Conservation (phyloP, 2,113 vertebrate species). For the Aldabrachelys gigantea region DNA sequence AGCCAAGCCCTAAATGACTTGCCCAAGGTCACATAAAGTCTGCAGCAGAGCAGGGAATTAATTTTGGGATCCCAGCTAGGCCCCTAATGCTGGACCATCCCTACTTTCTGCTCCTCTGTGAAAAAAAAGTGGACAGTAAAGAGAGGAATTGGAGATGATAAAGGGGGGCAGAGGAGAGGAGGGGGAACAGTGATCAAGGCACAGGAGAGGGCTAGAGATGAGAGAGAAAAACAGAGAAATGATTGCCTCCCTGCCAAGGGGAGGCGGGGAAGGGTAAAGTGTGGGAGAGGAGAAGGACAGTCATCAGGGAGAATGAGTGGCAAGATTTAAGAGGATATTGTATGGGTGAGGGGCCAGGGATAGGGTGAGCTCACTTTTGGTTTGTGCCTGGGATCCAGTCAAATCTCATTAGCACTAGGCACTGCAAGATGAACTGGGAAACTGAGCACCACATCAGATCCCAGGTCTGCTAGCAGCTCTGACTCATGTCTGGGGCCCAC, state of each 20-base stretch:
- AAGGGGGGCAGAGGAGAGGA: neutral
- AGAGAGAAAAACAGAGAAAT: neutral
- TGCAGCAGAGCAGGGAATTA: neutral
- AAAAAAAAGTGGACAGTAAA: neutral
- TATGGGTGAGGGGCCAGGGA: neutral
- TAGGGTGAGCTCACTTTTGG: neutral
- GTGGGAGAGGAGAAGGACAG: neutral
- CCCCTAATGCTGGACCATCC: neutral
- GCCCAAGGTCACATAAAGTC: neutral
- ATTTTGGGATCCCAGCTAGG: neutral
- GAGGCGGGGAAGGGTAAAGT: neutral
- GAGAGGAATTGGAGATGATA: neutral
- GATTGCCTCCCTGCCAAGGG: neutral
- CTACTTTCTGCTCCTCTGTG: neutral
- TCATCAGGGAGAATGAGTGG: neutral
- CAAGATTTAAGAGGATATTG: neutral
- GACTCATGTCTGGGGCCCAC: neutral
- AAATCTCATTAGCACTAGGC: neutral
- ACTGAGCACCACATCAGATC: neutral
- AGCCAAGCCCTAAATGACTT: neutral
- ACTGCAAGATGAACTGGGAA: neutral
- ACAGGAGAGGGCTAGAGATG: rapidly evolving
- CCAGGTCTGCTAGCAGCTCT: neutral
- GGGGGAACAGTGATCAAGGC: neutral
- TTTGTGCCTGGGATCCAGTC: neutral